Evolutionary conservation across 2,888 invertebrate genomes (phyloP).

Genomic region (Monopis laevigella): DNA sequence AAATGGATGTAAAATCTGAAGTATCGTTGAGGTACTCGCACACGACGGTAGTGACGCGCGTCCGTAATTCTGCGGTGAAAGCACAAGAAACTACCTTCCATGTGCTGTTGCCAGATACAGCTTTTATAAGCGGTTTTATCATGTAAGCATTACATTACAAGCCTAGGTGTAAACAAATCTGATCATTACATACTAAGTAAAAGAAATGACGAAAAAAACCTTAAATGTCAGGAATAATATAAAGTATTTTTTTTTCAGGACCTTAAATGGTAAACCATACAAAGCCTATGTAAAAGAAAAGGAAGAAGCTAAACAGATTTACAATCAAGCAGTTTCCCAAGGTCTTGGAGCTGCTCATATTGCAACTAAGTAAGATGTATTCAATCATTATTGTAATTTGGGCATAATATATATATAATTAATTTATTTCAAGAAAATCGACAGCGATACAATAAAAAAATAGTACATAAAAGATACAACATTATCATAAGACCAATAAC

Average conservation of each 20-base stretch:
- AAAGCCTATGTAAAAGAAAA: conserved; percentile 73
- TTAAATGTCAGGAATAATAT: too few relatives aligned
- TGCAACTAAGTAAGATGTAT: conserved; percentile 50
- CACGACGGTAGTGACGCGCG: conserved; percentile 70
- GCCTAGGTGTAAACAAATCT: too few relatives aligned
- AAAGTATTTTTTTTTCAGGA: conserved; percentile 53
- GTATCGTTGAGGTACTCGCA: conserved; percentile 73
- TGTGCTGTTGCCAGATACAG: conserved; percentile 73
- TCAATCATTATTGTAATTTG: not conserved
- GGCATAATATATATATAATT: not conserved
- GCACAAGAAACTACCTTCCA: conserved; percentile 73
- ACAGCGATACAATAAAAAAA: too few relatives aligned
- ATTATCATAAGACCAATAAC: too few relatives aligned
- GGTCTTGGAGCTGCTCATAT: conserved; percentile 71
- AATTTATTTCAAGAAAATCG: not conserved
- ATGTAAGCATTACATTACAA: too few relatives aligned
- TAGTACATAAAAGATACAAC: too few relatives aligned
- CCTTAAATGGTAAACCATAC: conserved; percentile 69
- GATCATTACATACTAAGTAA: too few relatives aligned
- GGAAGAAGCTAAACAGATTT: conserved; percentile 69
- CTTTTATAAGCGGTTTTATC: conserved; percentile 74
- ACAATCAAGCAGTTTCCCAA: conserved; percentile 62
- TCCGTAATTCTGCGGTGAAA: conserved; percentile 67
- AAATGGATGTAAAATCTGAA: conserved; percentile 70
- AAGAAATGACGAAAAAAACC: too few relatives aligned